phyloP scores from a whole-genome alignment of 2,113 vertebrate genomes.

The Columbina picui region DNA sequence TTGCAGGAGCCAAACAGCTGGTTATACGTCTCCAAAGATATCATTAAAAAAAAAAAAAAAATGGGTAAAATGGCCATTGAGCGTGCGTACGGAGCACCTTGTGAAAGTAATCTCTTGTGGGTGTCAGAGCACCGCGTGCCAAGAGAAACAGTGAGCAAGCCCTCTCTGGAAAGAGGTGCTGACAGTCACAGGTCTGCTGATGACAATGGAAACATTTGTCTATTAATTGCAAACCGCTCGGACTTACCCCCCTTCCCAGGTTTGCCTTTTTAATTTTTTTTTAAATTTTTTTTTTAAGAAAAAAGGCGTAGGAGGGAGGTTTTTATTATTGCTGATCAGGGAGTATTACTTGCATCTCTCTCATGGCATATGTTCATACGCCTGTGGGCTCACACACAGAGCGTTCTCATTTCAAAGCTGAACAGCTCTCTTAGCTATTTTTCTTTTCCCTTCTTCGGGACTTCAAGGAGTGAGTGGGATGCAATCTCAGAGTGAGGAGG shows the following conservation, averaged over 20 bases:
- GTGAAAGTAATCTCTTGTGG: constrained; percentile 32
- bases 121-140: neutral
- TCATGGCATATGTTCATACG: constrained; percentile 51
- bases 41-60: neutral
- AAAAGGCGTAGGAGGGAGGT: neutral
- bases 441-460: constrained; percentile 55
- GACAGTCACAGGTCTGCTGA: neutral
- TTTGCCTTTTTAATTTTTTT: neutral
- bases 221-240: neutral
- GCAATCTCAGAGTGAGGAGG: constrained; percentile 47
- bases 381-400: constrained; percentile 44
- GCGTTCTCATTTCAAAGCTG: constrained; percentile 41
- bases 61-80: neutral
- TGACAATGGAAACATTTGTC: constrained; percentile 38
- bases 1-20: constrained; percentile 41
- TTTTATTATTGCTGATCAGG: constrained; percentile 48
- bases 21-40: constrained; percentile 33
- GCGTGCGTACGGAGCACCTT: neutral
- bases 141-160: neutral
- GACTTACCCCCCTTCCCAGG: neutral
- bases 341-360: constrained; percentile 51
- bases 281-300: neutral
- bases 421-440: constrained; percentile 51
- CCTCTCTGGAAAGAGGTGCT: neutral
- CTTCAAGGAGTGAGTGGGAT: constrained; percentile 61